These are phyloP conservation scores for Xyrichtys novacula DNA, from an alignment of 2,797 vertebrate species.

Conservation along the genomic window DNA sequence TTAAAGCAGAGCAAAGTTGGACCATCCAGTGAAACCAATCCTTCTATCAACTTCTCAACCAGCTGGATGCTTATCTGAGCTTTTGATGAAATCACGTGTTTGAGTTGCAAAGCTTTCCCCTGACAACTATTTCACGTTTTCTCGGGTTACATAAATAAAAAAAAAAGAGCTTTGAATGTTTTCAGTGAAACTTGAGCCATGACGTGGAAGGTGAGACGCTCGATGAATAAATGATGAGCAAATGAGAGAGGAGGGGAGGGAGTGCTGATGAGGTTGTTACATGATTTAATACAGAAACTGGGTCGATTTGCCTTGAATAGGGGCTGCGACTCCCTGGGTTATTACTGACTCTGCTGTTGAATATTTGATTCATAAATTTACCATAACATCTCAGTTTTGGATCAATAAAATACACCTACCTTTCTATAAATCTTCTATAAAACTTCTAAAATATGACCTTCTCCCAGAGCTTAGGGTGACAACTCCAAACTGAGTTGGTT, in stretches of 20 bases:
- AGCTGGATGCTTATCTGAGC: slow-evolving; percentile 1
- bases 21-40: neutral
- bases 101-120: slow-evolving; percentile 13
- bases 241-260: slow-evolving; percentile 34
- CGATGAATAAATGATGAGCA: slow-evolving; percentile 69
- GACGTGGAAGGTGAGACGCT: slow-evolving; percentile 66
- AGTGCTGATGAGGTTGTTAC: slow-evolving; percentile 35
- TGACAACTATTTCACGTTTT: slow-evolving; percentile 20
- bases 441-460: neutral
- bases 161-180: slow-evolving; percentile 35
- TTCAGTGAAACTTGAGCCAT: slow-evolving; percentile 61
- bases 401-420: too few species aligned
- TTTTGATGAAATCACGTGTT: neutral
- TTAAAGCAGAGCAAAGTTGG: neutral
- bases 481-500: neutral
- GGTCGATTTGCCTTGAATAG: slow-evolving; percentile 33
- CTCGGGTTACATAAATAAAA: slow-evolving; percentile 19
- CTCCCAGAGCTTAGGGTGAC: neutral
- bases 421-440: neutral
- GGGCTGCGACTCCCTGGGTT: rapidly evolving
- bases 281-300: slow-evolving; percentile 46
- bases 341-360: neutral
- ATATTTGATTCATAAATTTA: neutral
- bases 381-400: neutral
- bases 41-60: neutral